These are phyloP conservation scores for Syrphus vitripennis DNA, from an alignment of 2,888 invertebrate genomes.

Conservation along the genomic window DNA sequence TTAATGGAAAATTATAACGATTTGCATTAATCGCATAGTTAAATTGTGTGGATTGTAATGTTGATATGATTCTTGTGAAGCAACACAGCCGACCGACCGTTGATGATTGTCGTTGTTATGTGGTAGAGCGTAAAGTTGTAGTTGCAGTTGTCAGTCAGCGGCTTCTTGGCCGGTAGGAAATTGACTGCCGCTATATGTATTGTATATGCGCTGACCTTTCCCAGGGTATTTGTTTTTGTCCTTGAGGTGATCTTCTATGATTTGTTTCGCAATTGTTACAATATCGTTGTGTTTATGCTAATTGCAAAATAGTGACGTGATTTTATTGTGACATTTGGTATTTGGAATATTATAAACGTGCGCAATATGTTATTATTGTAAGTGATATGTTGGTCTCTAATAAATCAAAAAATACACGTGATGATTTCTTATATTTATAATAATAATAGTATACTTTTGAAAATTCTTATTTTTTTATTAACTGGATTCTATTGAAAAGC, in stretches of 20 bases:
- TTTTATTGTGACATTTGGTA: slow-evolving; percentile 63
- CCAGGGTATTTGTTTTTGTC: slow-evolving; percentile 55
- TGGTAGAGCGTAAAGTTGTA: too few species aligned
- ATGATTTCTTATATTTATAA: too few species aligned
- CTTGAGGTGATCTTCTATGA: slow-evolving; percentile 65
- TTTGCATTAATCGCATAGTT: slow-evolving; percentile 50
- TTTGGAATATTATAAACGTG: slow-evolving; percentile 51
- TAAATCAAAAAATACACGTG: slow-evolving; percentile 17
- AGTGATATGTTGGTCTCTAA: neutral
- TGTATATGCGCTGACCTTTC: slow-evolving; percentile 67
- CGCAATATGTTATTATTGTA: slow-evolving; percentile 31
- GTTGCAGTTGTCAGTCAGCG: neutral
- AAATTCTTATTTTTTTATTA: too few species aligned
- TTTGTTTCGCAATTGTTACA: slow-evolving; percentile 44
- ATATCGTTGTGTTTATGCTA: slow-evolving; percentile 15
- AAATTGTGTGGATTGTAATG: slow-evolving; percentile 31
- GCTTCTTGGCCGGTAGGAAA: slow-evolving; percentile 47
- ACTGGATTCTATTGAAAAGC: too few species aligned
- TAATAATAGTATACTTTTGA: too few species aligned
- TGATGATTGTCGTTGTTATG: neutral
- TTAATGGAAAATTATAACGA: slow-evolving; percentile 58
- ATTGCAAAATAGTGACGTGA: slow-evolving; percentile 49
- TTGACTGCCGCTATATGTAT: neutral
- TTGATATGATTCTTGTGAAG: slow-evolving; percentile 36
- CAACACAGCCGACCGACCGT: neutral